A percentile compares a stretch with the other conserved stretches of the same genome.
Conservation (phyloP, 2,797 vertebrate species). For the Percopsis omiscomaycus region DNA sequence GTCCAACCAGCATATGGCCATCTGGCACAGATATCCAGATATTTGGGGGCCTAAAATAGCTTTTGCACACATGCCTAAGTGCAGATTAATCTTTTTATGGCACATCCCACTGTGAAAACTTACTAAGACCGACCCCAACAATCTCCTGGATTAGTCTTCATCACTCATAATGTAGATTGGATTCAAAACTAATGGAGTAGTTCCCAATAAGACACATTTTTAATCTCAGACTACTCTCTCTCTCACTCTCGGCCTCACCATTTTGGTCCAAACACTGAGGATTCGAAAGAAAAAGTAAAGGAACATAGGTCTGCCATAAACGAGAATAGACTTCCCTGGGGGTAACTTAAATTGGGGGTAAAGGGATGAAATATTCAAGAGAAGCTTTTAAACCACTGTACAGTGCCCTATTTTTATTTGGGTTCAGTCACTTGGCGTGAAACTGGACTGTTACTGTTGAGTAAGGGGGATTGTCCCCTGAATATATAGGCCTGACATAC, state of each 20-base stretch:
- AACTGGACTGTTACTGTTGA: slow-evolving; percentile 49
- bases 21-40: slow-evolving; percentile 65
- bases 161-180: slow-evolving; percentile 21
- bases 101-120: slow-evolving; percentile 47
- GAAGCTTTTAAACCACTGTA: slow-evolving; percentile 54
- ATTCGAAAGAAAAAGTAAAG: slow-evolving; percentile 15
- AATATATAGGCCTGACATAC: too few species aligned
- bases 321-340: slow-evolving; percentile 21
- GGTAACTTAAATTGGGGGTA: slow-evolving; percentile 25
- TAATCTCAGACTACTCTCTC: slow-evolving; percentile 4
- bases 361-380: slow-evolving; percentile 69
- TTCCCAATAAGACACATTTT: slow-evolving; percentile 14
- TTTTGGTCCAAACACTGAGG: slow-evolving; percentile 9
- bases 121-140: slow-evolving; percentile 44
- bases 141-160: slow-evolving; percentile 26
- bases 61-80: slow-evolving; percentile 54
- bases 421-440: slow-evolving; percentile 62
- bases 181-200: slow-evolving; percentile 23
- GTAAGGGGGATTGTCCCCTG: neutral
- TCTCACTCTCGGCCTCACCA: neutral
- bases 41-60: slow-evolving; percentile 58
- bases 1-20: slow-evolving; percentile 58
- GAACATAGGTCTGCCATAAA: slow-evolving; percentile 8
- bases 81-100: slow-evolving; percentile 53
- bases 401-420: slow-evolving; percentile 41